Percentiles rank a stretch among this genome's conserved stretches.
Conservation (phyloP, 2,888 invertebrate species). For the Noctua fimbriata region DNA sequence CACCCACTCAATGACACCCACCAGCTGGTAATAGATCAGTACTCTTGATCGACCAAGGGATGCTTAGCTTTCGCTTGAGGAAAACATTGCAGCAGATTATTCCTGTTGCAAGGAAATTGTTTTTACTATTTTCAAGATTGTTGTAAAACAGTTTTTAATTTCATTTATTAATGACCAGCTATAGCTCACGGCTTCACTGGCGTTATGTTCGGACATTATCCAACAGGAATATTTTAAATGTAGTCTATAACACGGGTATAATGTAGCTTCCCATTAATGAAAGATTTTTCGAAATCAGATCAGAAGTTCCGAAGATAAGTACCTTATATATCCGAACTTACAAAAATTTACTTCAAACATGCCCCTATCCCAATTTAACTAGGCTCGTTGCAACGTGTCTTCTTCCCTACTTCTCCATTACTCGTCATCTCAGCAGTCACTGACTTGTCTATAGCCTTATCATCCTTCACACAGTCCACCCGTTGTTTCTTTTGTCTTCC, state of each 20-base stretch:
- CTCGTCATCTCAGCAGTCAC: too few relatives aligned
- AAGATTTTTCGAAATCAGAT: too few relatives aligned
- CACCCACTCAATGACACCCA: constrained; percentile 8
- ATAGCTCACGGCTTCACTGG: not conserved
- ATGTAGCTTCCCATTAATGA: not conserved
- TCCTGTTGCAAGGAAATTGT: too few relatives aligned
- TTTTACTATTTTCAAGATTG: not conserved
- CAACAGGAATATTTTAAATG: not conserved
- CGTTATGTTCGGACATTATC: not conserved
- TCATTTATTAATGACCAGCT: not conserved
- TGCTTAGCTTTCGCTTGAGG: not conserved
- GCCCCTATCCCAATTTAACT: too few relatives aligned
- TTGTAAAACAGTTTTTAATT: not conserved
- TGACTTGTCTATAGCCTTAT: too few relatives aligned
- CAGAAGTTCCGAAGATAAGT: too few relatives aligned
- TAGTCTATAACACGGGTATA: not conserved
- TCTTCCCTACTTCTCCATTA: too few relatives aligned
- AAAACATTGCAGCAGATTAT: not conserved
- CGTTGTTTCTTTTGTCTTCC: too few relatives aligned
- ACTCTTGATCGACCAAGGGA: too few relatives aligned
- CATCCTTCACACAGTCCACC: not conserved
- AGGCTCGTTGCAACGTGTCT: too few relatives aligned
- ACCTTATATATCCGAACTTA: too few relatives aligned
- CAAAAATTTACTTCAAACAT: too few relatives aligned
- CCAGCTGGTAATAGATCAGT: not conserved